Percentiles rank a stretch among this genome's conserved stretches.
These are phyloP conservation scores for Mesorhabditis sp. DNA, from an alignment of 2,888 invertebrate species.

Conservation along the genomic window DNA sequence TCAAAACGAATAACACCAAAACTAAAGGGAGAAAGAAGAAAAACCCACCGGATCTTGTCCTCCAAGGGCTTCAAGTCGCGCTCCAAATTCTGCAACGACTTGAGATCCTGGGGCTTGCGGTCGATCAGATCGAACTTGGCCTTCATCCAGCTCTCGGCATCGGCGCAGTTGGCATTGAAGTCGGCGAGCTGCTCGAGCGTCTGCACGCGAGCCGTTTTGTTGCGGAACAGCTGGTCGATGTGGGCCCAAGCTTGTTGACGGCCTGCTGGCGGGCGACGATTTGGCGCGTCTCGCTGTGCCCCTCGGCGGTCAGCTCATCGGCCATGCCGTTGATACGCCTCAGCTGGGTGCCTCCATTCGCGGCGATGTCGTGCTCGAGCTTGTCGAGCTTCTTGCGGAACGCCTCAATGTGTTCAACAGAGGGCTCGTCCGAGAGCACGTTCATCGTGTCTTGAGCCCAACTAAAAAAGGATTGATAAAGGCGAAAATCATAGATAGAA, in stretches of 20 bases:
- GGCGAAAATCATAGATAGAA: too few species aligned
- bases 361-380: constrained; percentile 82
- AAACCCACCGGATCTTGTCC: constrained; percentile 71
- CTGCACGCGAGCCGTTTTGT: constrained; percentile 77
- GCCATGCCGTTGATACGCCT: constrained; percentile 84
- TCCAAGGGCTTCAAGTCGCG: constrained; percentile 87
- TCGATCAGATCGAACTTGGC: constrained; percentile 86
- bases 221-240: constrained; percentile 33
- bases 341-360: constrained; percentile 78
- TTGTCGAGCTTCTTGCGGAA: constrained; percentile 91
- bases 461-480: constrained; percentile 52
- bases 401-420: constrained; percentile 81
- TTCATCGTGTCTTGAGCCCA: constrained; percentile 95
- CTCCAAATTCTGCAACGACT: constrained; percentile 70
- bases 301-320: constrained; percentile 76
- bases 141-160: constrained; percentile 92
- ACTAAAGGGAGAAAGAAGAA: not conserved
- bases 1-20: not conserved
- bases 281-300: constrained; percentile 75
- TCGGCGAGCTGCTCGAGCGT: constrained; percentile 89
- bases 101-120: constrained; percentile 58
- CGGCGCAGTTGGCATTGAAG: constrained; percentile 91
- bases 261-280: constrained; percentile 75
- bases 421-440: constrained; percentile 77
- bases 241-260: constrained; percentile 71